phyloP scores from a whole-genome alignment of 1,140 invertebrate genomes.

The Drosophila jambulina region DNA sequence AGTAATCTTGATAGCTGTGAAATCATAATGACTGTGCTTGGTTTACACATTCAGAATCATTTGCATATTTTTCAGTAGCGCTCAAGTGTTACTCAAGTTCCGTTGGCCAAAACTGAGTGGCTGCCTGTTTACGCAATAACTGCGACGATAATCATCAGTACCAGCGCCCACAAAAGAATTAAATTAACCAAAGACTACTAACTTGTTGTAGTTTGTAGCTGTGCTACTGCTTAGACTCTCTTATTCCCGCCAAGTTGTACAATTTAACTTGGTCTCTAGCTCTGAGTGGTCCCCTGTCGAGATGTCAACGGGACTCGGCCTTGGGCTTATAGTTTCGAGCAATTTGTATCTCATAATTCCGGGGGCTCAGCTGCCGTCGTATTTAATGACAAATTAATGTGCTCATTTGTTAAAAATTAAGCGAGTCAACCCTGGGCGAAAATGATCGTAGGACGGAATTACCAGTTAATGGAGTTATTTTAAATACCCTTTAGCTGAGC shows the following conservation, averaged over 20 bases:
- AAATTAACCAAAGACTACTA: constrained; percentile 2
- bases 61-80: constrained; percentile 37
- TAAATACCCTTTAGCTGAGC: constrained; percentile 22
- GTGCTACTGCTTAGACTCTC: background rate
- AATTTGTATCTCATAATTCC: constrained; percentile 72
- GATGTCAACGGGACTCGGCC: constrained; percentile 59
- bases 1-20: constrained; percentile 6
- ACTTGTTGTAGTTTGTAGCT: background rate
- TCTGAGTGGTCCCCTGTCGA: constrained; percentile 18
- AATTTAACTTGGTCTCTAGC: constrained; percentile 14
- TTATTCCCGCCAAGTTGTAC: constrained; percentile 23
- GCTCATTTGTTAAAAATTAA: constrained; percentile 70
- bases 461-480: constrained; percentile 63
- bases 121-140: constrained; percentile 63
- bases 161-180: constrained; percentile 44
- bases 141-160: constrained; percentile 40
- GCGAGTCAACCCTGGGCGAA: constrained; percentile 27
- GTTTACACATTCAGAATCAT: constrained; percentile 13
- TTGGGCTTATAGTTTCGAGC: constrained; percentile 62
- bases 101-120: constrained; percentile 11
- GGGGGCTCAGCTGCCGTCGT: constrained; percentile 23
- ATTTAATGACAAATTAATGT: constrained; percentile 52
- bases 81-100: constrained; percentile 15
- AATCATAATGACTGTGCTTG: constrained; percentile 1
- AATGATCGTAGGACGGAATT: constrained; percentile 12